These are phyloP conservation scores for Physeter macrocephalus DNA, from an alignment of 2,113 vertebrate species.

Conservation along the genomic window DNA sequence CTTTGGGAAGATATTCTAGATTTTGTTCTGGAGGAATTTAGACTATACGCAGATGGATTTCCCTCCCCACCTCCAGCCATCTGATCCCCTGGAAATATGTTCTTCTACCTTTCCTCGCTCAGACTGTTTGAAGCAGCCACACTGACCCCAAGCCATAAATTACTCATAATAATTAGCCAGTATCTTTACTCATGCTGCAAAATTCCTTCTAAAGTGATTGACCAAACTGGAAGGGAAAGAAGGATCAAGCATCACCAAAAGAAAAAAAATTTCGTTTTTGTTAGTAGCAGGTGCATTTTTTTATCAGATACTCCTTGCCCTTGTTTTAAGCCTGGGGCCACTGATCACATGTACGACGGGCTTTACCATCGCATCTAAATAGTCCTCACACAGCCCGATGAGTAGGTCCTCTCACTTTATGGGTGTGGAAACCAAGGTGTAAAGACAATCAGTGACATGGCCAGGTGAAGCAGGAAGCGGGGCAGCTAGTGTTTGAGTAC, in stretches of 20 bases:
- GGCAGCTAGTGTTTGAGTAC: not conserved
- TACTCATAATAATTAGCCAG: not conserved
- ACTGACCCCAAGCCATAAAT: not conserved
- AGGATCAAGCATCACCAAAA: not conserved
- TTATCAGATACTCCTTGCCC: not conserved
- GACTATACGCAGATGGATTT: too few species aligned
- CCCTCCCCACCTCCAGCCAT: not conserved
- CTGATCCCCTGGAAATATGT: not conserved
- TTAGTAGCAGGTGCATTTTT: not conserved
- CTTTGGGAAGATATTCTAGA: not conserved
- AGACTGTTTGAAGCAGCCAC: not conserved
- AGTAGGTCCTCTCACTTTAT: not conserved
- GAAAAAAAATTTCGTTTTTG: not conserved
- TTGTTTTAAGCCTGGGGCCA: not conserved
- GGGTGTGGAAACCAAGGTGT: not conserved
- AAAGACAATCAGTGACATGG: fast-evolving
- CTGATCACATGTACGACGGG: fast-evolving
- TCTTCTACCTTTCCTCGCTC: not conserved
- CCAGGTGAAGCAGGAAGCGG: fast-evolving
- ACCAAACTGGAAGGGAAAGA: not conserved
- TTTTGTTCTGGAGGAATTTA: not conserved
- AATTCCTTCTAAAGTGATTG: not conserved
- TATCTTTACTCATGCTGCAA: not conserved
- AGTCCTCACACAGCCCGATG: too few species aligned
- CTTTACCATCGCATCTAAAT: not conserved